Conservation (phyloP, 2,113 vertebrate species). For the Panthera uncia region DNA sequence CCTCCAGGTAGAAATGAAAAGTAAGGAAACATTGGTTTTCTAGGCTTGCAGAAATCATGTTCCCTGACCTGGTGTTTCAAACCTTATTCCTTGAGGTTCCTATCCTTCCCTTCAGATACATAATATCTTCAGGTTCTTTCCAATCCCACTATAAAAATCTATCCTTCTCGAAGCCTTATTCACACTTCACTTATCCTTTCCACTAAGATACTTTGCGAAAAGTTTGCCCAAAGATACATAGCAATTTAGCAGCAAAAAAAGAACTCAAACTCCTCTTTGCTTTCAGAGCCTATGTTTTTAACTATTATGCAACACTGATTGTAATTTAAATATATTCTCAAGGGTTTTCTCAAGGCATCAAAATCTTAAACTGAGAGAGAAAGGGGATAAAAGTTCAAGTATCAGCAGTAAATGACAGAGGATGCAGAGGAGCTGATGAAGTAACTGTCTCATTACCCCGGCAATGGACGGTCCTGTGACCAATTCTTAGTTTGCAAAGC, state of each 20-base stretch:
- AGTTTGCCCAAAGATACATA: neutral
- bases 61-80: neutral
- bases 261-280: neutral
- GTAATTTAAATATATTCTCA: conserved; percentile 1
- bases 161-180: neutral
- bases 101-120: neutral
- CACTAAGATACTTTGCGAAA: neutral
- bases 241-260: neutral
- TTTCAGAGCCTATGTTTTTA: conserved; percentile 21
- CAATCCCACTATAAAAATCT: neutral
- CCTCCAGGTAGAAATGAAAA: neutral
- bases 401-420: neutral
- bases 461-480: neutral
- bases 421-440: neutral
- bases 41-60: neutral
- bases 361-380: neutral
- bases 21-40: neutral
- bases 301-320: neutral
- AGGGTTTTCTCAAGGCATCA: neutral
- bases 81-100: neutral
- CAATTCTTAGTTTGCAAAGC: neutral
- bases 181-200: neutral
- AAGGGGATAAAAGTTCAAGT: neutral
- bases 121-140: neutral
- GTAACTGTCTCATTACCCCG: neutral